A percentile compares a stretch with the other conserved stretches of the same genome.
These are phyloP conservation scores for Drosophila athabasca DNA, from an alignment of 1,140 invertebrate genomes.

Conservation along the genomic window DNA sequence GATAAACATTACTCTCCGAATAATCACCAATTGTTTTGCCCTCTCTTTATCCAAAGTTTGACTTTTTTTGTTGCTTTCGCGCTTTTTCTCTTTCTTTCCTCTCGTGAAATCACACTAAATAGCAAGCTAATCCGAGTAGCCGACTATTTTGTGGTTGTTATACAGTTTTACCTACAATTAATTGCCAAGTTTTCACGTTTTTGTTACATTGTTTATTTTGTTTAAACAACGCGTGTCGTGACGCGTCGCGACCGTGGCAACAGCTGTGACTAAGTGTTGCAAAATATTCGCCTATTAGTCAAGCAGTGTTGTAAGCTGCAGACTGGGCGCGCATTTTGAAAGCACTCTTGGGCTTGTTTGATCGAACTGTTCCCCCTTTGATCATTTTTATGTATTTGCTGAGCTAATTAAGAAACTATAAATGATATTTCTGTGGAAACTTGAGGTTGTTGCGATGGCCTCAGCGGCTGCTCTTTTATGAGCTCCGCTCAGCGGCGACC, in stretches of 20 bases:
- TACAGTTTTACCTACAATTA: too few relatives aligned
- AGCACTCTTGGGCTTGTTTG: conserved; percentile 12
- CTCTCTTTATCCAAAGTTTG: too few relatives aligned
- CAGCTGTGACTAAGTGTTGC: conserved; percentile 36
- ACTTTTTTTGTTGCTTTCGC: too few relatives aligned
- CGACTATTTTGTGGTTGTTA: too few relatives aligned
- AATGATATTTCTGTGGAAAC: conserved; percentile 67
- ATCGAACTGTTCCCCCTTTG: conserved; percentile 8
- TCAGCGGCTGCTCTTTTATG: conserved; percentile 66
- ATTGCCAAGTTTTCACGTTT: neutral
- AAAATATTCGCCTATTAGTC: neutral
- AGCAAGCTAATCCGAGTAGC: too few relatives aligned
- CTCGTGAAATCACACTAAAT: too few relatives aligned
- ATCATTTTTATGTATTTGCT: conserved; percentile 39
- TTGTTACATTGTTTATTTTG: conserved; percentile 29
- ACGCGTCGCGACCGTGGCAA: conserved; percentile 18
- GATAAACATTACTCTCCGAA: neutral
- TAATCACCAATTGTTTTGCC: too few relatives aligned
- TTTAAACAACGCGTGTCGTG: conserved; percentile 11
- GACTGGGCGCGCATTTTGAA: conserved; percentile 18
- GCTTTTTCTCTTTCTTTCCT: too few relatives aligned
- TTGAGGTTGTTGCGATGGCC: conserved; percentile 17
- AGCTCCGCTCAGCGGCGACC: conserved; percentile 63
- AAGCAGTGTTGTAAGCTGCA: conserved; percentile 19
- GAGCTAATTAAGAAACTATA: conserved; percentile 65